Base-by-base conservation (phyloP, 2,113 vertebrate genomes). In the Diadophis punctatus region DNA sequence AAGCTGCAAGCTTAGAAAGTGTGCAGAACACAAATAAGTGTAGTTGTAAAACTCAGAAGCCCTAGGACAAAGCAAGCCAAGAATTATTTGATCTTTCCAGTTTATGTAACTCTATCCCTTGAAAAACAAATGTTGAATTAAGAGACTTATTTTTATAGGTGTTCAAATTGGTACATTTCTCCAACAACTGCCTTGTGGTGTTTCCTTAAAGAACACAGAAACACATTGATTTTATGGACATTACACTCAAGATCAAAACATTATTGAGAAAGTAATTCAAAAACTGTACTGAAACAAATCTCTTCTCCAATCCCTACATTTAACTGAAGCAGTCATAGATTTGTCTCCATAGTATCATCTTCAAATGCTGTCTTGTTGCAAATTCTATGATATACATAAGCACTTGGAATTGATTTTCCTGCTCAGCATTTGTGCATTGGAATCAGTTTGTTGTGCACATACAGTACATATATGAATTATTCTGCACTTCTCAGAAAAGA, bases 121-220 rank as follows among this genome's bases (percentile, higher is more conserved):
- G 94, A 92, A 94, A 97, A 95, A 92, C 95, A 97, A 90, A 96
- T 96, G 92, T 2, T 94, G 94, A 84, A 34, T 88, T 48, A 86
- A 94, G 52, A 86, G 93, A 91, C 91, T 96, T 94, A 94, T 95
- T 97, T 96, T 96, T 93, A 95, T 93, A 91, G 92, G 93, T 95
- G 88, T 93, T 93, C 90, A 95, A 95, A 97, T 94, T 34, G 94
- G 53, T 91, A 8, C 22, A 46, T 95, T 93, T 91, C 91, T 94
- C 27, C 25, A 39, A 3, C 39, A 95, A 51, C 7, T 63, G 27
- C 43, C 27, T 48, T 34, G 48, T 8, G 58, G 9, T 39, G 30
- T 74, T 84, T 56, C 60, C 88, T 58, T 25, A 27, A 23, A 4
- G 10, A 18, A 11, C 22, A 25, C 5, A 60, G 60, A 91, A 84